Evolutionary conservation across 2,113 vertebrate species (phyloP), one percentile per base, ranked within the genome.

Genomic region (Corythoichthys intestinalis): DNA sequence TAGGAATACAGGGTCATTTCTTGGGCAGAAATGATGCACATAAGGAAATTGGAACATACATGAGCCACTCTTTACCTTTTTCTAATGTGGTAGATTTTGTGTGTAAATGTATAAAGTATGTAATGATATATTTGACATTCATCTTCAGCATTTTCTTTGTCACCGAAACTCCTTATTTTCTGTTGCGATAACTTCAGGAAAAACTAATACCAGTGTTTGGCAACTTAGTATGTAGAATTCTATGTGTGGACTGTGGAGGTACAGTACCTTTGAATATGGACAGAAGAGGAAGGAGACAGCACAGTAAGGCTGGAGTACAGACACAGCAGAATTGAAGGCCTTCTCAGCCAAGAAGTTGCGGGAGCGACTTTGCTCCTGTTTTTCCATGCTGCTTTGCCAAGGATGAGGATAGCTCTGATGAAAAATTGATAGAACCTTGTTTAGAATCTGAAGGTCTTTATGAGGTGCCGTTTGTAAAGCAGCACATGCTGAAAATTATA

Each of bases 281-380:
- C 93, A 96, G 82, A 99, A 98, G 52, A 99, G 93, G 2, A 92
- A 93, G 41, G 97, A 99, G 77, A 99, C 79, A 48, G 97, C 95
- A 38, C 97, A 99, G 88, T 94, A 90, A 0, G 97, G 97, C 75
- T 95, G 90, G 0, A 93, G 89, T 4, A 89, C 91, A 0, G 96
- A 94, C 10, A 96, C 94, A 0, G 92, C 92, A 0, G 92, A 91
- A 0, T 98, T 99, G 88, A 95, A 96, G 70, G 91, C 93, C n/a
- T 94, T 92, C 85, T 98, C 97, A 0, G 94, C 91, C 77, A 92
- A 77, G 78, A 98, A 97, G 90, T 94, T 94, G 47, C 92, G 86
- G 0, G 84, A 89, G 72, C 90, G 92, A 76, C 91, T 96, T 88
- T 94, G 94, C 95, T 94, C 90, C 0, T 93, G 90, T 75, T 93